Percentiles rank a stretch among this genome's conserved stretches.
Evolutionary conservation across 2,113 vertebrate species (phyloP).

Genomic region (Onychostruthus taczanowskii): DNA sequence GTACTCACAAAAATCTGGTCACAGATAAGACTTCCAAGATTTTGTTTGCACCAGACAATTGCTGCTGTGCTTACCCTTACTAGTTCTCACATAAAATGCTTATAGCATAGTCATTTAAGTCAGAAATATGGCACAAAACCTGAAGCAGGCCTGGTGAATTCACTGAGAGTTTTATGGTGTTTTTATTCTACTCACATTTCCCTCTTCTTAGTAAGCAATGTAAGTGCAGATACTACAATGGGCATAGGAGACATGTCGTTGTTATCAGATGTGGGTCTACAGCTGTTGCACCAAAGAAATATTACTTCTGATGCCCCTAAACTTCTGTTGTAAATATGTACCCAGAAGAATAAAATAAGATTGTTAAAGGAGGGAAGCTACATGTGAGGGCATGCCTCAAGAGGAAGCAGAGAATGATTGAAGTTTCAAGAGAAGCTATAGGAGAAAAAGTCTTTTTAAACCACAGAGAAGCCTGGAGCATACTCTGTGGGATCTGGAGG

Average conservation of each 20-base stretch:
- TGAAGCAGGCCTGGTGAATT: background rate
- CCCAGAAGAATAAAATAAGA: background rate
- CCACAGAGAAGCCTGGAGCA: slow-evolving; percentile 23
- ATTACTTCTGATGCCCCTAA: background rate
- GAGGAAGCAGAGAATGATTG: background rate
- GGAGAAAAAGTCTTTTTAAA: slow-evolving; percentile 32
- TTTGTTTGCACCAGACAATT: background rate
- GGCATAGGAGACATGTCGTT: background rate
- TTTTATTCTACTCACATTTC: background rate
- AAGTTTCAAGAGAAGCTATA: slow-evolving; percentile 24
- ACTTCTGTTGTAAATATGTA: slow-evolving; percentile 17
- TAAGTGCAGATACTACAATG: background rate
- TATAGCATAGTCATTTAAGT: background rate
- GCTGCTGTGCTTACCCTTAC: background rate
- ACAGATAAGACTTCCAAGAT: background rate
- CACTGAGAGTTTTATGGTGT: background rate
- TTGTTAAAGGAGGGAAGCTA: slow-evolving; percentile 11
- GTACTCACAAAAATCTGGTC: background rate
- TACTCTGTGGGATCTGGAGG: background rate
- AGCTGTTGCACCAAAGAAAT: slow-evolving; percentile 1
- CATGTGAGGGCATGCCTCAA: slow-evolving; percentile 9
- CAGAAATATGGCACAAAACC: background rate
- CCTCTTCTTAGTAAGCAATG: background rate
- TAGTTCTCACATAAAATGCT: background rate
- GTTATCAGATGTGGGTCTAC: background rate